These are phyloP conservation scores for Globia sparganii DNA, from an alignment of 2,888 invertebrate species.

Conservation along the genomic window DNA sequence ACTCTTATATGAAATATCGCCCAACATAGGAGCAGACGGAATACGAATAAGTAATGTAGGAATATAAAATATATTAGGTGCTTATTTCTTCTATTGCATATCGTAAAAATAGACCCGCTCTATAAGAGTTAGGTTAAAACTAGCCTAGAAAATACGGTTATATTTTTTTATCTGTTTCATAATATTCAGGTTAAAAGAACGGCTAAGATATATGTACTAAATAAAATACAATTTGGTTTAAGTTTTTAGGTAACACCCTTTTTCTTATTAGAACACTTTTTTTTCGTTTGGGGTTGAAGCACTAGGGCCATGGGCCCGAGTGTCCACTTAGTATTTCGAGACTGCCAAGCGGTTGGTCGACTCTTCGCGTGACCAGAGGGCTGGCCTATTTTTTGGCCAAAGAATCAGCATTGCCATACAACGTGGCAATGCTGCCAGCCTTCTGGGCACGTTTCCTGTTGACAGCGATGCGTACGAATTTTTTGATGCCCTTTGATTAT, in stretches of 20 bases:
- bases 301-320: too few relatives aligned
- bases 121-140: slow-evolving; percentile 42
- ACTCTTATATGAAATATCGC: slow-evolving; percentile 44
- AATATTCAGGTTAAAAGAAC: slow-evolving; percentile 6
- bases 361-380: too few relatives aligned
- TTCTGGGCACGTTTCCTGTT: too few relatives aligned
- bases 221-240: background rate
- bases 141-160: slow-evolving; percentile 10
- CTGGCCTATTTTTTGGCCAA: too few relatives aligned
- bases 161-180: slow-evolving; percentile 38
- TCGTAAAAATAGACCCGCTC: slow-evolving; percentile 43
- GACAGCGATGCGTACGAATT: too few relatives aligned
- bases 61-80: slow-evolving; percentile 55
- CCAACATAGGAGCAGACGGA: slow-evolving; percentile 29
- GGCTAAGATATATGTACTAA: background rate
- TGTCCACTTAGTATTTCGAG: too few relatives aligned
- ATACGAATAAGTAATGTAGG: slow-evolving; percentile 45
- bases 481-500: too few relatives aligned
- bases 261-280: background rate
- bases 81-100: slow-evolving; percentile 48
- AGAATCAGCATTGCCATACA: too few relatives aligned
- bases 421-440: too few relatives aligned
- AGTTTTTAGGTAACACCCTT: background rate
- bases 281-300: too few relatives aligned
- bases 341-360: too few relatives aligned